Percentiles rank a stretch among this genome's conserved stretches.
Conservation (phyloP, 2,797 vertebrate species). For the Salmo trutta region DNA sequence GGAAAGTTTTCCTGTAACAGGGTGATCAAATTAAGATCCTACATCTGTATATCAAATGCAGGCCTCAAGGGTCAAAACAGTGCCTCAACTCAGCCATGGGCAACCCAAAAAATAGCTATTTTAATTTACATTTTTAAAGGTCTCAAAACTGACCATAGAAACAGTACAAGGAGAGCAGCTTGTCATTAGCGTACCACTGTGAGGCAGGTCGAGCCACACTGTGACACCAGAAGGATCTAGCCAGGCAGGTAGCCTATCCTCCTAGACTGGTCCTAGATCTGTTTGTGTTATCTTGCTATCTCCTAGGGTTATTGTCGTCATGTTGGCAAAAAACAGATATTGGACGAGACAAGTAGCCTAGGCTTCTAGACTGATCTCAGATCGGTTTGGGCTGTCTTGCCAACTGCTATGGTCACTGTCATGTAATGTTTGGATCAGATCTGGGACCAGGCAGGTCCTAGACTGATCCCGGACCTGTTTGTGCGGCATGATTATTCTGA, state of each 20-base stretch:
- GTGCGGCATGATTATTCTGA: too few relatives aligned
- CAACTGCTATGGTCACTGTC: background rate
- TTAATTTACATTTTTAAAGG: background rate
- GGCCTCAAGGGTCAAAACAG: too few relatives aligned
- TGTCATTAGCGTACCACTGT: background rate
- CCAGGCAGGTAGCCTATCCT: background rate
- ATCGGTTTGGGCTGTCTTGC: too few relatives aligned
- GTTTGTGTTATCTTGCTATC: background rate
- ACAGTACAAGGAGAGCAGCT: background rate
- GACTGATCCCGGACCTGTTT: too few relatives aligned
- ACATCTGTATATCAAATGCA: too few relatives aligned
- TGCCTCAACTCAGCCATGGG: too few relatives aligned
- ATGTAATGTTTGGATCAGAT: background rate
- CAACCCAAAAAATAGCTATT: too few relatives aligned
- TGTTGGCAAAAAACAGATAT: too few relatives aligned
- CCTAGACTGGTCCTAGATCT: background rate
- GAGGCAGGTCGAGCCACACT: conserved; percentile 8
- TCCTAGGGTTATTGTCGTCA: too few relatives aligned
- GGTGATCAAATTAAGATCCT: too few relatives aligned
- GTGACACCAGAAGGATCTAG: background rate
- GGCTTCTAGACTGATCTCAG: background rate
- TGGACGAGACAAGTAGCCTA: background rate
- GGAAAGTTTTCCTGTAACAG: too few relatives aligned
- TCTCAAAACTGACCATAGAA: conserved; percentile 16
- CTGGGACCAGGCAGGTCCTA: background rate